Percentiles rank a stretch among this genome's conserved stretches.
Conservation (phyloP, 1,140 invertebrate species). For the Caenorhabditis brenneri region DNA sequence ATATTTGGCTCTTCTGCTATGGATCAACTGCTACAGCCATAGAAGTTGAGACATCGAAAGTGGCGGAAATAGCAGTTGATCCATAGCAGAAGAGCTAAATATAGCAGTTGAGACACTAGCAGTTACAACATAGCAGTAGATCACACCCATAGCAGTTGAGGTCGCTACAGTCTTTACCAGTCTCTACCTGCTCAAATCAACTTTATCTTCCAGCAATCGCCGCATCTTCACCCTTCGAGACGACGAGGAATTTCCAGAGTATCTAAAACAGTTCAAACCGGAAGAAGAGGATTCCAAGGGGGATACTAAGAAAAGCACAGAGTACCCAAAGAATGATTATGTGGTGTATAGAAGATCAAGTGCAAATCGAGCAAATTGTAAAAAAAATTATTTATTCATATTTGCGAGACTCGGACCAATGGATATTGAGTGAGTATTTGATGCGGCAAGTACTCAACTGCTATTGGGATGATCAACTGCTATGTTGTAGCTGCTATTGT, state of each 20-base stretch:
- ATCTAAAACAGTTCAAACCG: not conserved
- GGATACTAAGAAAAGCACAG: not conserved
- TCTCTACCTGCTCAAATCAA: not conserved
- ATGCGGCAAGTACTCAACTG: too few relatives aligned
- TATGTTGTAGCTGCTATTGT: too few relatives aligned
- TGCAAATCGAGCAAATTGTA: not conserved
- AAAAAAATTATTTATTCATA: not conserved
- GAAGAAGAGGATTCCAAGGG: not conserved
- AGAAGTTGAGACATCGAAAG: too few relatives aligned
- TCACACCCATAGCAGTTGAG: too few relatives aligned
- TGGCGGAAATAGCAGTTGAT: too few relatives aligned
- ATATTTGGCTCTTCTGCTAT: too few relatives aligned
- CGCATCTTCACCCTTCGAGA: not conserved
- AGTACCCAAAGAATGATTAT: not conserved
- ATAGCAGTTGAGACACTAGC: too few relatives aligned
- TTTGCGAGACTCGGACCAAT: not conserved
- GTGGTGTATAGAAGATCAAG: not conserved
- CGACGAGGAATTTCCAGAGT: not conserved
- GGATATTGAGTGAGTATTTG: constrained; percentile 19
- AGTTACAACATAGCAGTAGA: too few relatives aligned
- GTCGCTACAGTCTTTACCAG: too few relatives aligned
- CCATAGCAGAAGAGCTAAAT: too few relatives aligned
- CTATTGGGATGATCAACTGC: too few relatives aligned
- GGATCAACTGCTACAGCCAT: too few relatives aligned
- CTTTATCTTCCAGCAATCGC: not conserved